phyloP scores from a whole-genome alignment of 1,140 invertebrate species.

The Cherax quadricarinatus region DNA sequence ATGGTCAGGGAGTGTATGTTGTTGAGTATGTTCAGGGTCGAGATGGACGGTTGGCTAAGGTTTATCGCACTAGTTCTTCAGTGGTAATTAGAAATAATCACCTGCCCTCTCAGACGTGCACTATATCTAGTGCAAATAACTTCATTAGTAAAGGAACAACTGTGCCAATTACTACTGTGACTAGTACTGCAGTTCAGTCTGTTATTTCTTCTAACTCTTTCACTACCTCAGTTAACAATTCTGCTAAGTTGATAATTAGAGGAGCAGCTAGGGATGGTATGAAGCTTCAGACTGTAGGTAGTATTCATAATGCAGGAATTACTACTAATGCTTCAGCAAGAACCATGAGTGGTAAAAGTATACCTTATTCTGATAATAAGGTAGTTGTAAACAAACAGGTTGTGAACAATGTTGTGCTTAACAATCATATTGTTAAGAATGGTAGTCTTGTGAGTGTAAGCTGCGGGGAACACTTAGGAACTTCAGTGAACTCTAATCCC shows the following conservation, averaged over 20 bases:
- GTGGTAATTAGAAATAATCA: constrained; percentile 33
- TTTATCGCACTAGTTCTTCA: constrained; percentile 42
- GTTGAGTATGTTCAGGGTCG: constrained; percentile 50
- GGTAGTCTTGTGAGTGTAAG: constrained; percentile 41
- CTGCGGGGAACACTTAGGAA: constrained; percentile 7
- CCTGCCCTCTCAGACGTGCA: background rate
- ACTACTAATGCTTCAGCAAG: background rate
- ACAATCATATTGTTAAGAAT: constrained; percentile 46
- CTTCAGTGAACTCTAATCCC: background rate
- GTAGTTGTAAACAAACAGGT: constrained; percentile 56
- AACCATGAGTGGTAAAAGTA: background rate
- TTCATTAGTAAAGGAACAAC: background rate
- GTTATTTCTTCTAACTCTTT: background rate
- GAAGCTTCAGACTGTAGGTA: background rate
- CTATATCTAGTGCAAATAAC: background rate
- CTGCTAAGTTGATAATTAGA: background rate
- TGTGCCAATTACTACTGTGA: background rate
- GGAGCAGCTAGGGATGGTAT: background rate
- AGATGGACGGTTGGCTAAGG: constrained; percentile 59
- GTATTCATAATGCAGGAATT: background rate
- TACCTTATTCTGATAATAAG: background rate
- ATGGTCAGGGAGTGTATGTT: constrained; percentile 41
- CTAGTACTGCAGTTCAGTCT: background rate
- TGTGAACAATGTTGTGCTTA: constrained; percentile 57
- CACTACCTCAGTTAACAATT: constrained; percentile 13